phyloP scores from a whole-genome alignment of 2,888 invertebrate genomes.

The Deilephila elpenor region DNA sequence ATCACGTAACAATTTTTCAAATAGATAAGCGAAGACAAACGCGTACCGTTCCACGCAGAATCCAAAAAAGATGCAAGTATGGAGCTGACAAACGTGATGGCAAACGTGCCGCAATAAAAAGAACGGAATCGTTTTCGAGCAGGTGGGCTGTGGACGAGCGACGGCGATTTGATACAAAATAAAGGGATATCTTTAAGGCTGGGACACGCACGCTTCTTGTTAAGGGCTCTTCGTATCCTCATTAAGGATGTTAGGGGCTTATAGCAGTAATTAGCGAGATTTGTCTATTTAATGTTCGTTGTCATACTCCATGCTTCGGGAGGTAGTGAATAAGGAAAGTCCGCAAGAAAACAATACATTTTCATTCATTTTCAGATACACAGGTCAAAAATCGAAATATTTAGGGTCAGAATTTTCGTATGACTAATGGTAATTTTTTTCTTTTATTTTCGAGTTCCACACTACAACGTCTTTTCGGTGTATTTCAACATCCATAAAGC shows the following conservation, averaged over 20 bases:
- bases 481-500: too few species aligned
- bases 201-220: not conserved
- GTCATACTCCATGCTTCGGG: too few species aligned
- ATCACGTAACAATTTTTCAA: not conserved
- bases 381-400: too few species aligned
- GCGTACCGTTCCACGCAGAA: not conserved
- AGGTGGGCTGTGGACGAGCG: conserved; percentile 38
- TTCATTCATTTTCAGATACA: not conserved
- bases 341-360: not conserved
- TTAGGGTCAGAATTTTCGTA: too few species aligned
- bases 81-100: not conserved
- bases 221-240: too few species aligned
- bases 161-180: conserved; percentile 35
- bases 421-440: too few species aligned
- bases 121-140: conserved; percentile 34
- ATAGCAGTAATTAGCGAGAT: too few species aligned
- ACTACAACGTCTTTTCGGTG: too few species aligned
- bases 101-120: conserved; percentile 26
- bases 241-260: too few species aligned
- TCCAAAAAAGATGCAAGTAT: not conserved
- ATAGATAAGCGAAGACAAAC: not conserved
- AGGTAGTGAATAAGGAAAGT: too few species aligned
- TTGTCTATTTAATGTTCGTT: too few species aligned
- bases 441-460: too few species aligned
- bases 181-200: conserved; percentile 31